Evolutionary conservation across 2,797 vertebrate species (phyloP).

Genomic region (Ammospiza maritima): DNA sequence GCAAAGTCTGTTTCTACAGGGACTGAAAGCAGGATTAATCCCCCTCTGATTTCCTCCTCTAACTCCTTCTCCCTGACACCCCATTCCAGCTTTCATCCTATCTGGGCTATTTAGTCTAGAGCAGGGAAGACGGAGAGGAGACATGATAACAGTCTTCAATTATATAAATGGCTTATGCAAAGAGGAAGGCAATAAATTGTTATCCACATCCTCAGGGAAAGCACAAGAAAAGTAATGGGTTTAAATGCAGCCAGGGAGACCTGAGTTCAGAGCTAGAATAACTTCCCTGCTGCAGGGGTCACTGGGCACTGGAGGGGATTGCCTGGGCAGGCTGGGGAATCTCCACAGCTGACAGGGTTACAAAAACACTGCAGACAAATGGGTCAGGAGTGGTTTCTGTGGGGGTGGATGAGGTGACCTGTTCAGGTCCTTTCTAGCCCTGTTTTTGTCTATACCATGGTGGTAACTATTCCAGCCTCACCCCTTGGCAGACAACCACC

Average conservation of each 20-base stretch:
- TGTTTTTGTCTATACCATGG: not conserved
- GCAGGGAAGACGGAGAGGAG: not conserved
- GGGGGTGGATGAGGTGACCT: not conserved
- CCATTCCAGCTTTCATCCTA: conserved; percentile 57
- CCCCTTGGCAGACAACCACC: accelerated
- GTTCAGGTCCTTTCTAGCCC: not conserved
- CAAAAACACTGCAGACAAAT: not conserved
- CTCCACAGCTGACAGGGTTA: not conserved
- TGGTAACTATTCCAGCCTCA: not conserved
- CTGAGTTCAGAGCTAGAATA: conserved; percentile 2
- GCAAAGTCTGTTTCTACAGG: not conserved
- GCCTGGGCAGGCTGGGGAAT: not conserved
- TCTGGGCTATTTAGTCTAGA: conserved; percentile 56
- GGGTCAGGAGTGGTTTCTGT: not conserved
- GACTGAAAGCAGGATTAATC: conserved; percentile 20
- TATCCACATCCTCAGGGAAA: not conserved
- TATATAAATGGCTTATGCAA: not conserved
- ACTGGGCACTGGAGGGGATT: not conserved
- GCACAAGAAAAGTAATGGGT: not conserved
- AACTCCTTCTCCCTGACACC: not conserved
- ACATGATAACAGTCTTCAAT: conserved; percentile 13
- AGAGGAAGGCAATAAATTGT: conserved; percentile 23
- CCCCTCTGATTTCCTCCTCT: not conserved
- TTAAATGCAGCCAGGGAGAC: not conserved
- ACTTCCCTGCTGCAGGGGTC: not conserved